Evolutionary conservation across 2,113 vertebrate genomes (phyloP).

Genomic region (Chaenocephalus aceratus): DNA sequence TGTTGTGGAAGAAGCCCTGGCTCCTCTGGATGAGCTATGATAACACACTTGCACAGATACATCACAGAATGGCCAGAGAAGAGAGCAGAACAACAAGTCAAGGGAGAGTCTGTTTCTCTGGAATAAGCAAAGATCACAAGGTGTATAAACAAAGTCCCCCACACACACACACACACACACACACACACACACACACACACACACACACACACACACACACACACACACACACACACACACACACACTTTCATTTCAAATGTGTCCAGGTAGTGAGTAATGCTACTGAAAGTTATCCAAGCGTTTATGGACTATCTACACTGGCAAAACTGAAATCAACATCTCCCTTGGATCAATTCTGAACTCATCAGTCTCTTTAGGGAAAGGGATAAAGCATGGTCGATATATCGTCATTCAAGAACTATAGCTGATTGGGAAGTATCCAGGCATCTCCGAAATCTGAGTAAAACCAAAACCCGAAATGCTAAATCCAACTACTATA

Average conservation of each 20-base stretch:
- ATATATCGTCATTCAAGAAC: too few relatives aligned
- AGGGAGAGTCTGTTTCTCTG: constrained; percentile 20
- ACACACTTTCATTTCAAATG: constrained; percentile 38
- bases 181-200: constrained; percentile 25
- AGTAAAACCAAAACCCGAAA: too few relatives aligned
- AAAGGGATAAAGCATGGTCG: too few relatives aligned
- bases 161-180: constrained; percentile 18
- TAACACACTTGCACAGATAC: constrained; percentile 15
- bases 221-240: constrained; percentile 19
- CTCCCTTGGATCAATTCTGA: too few relatives aligned
- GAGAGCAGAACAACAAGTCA: constrained; percentile 18
- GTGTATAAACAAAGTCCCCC: too few relatives aligned
- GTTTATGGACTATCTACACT: neutral
- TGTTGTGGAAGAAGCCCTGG: constrained; percentile 21
- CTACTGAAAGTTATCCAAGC: constrained; percentile 37
- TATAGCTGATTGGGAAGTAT: too few relatives aligned
- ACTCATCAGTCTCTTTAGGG: too few relatives aligned
- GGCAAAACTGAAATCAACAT: too few relatives aligned
- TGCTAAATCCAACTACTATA: too few relatives aligned
- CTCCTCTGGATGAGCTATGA: constrained; percentile 35
- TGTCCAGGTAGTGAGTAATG: constrained; percentile 44
- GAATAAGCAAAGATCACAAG: too few relatives aligned
- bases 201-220: constrained; percentile 6
- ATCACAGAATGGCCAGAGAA: constrained; percentile 27
- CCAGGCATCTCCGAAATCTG: too few relatives aligned